Evolutionary conservation across 2,888 invertebrate species (phyloP).

Genomic region (Apocheima hispidaria): DNA sequence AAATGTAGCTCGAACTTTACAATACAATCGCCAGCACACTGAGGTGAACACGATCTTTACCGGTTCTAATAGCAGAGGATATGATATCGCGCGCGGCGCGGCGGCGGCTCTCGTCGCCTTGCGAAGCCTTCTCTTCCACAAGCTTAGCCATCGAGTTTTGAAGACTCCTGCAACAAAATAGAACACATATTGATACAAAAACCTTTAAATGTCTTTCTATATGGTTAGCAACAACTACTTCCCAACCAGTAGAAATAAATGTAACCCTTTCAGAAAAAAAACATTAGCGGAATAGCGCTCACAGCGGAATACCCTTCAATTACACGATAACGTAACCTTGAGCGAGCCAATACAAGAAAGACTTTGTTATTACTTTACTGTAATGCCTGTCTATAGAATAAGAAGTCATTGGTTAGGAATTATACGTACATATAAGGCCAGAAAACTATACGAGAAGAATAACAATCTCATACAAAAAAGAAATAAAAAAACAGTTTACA

Average conservation of each 20-base stretch:
- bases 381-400: not conserved
- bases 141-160: constrained; percentile 88
- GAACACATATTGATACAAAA: not conserved
- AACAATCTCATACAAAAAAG: no score
- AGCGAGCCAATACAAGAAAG: no score
- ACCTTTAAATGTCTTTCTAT: not conserved
- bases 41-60: no score
- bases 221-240: not conserved
- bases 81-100: constrained; percentile 91
- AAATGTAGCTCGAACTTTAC: no score
- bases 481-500: no score
- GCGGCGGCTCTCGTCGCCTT: constrained; percentile 79
- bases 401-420: no score
- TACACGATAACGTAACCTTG: not conserved
- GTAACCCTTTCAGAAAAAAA: not conserved
- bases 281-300: not conserved
- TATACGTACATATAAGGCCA: no score
- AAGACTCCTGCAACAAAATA: constrained; percentile 75
- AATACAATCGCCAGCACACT: no score
- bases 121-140: constrained; percentile 76
- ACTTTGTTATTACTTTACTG: not conserved
- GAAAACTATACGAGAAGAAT: no score
- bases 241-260: not conserved
- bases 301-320: not conserved
- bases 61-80: constrained; percentile 88